Evolutionary conservation across 2,888 invertebrate genomes (phyloP).

Genomic region (Drosophila yooni): DNA sequence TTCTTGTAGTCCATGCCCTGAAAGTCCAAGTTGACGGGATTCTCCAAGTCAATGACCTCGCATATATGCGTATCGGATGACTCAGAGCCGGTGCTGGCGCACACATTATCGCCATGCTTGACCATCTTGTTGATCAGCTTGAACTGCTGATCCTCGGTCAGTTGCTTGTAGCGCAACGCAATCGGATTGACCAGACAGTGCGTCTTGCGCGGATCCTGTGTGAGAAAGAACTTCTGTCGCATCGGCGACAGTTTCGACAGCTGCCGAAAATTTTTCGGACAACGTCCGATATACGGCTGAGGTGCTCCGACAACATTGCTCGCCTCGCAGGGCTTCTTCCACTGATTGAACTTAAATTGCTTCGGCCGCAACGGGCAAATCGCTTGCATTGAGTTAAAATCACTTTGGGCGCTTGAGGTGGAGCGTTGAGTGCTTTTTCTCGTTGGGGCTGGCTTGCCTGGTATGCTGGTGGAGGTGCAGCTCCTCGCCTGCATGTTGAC

Average conservation of each 20-base stretch:
- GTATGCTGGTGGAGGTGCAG: conserved; percentile 37
- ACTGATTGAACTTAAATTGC: conserved; percentile 61
- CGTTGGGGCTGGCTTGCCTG: not conserved
- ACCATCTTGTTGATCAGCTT: conserved; percentile 74
- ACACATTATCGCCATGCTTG: conserved; percentile 81
- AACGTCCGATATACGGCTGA: conserved; percentile 70
- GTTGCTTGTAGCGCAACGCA: conserved; percentile 65
- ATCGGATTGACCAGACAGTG: conserved; percentile 81
- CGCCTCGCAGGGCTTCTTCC: conserved; percentile 72
- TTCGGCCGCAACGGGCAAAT: conserved; percentile 45
- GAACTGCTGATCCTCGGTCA: conserved; percentile 60
- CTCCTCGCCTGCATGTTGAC: conserved; percentile 54
- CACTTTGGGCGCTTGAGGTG: not conserved
- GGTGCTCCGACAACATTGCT: conserved; percentile 76
- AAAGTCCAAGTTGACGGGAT: conserved; percentile 82
- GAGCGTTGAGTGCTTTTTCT: not conserved
- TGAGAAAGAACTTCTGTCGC: conserved; percentile 80
- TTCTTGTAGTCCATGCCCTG: conserved; percentile 83
- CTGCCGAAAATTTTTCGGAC: conserved; percentile 67
- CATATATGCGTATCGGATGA: conserved; percentile 76
- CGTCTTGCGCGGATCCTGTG: conserved; percentile 81
- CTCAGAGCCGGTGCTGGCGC: conserved; percentile 71
- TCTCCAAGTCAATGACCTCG: conserved; percentile 82
- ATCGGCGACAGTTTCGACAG: conserved; percentile 65
- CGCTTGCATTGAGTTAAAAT: conserved; percentile 58